Evolutionary conservation across 2,113 vertebrate species (phyloP), one percentile per base, ranked within the genome.

Genomic region (Cryptomyrus ogoouensis): DNA sequence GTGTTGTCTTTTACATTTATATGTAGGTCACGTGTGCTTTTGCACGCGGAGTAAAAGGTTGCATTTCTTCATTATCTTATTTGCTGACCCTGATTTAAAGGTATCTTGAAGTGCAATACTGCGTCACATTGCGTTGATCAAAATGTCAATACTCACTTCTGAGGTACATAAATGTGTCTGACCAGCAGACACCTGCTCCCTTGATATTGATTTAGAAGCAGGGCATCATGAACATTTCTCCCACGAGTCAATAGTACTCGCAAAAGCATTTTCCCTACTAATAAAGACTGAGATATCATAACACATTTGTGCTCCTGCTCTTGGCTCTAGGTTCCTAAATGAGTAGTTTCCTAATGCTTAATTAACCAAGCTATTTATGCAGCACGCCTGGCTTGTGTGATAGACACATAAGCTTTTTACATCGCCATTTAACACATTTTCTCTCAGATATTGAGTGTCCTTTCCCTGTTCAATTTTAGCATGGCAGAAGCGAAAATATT

Each of bases 401-500:
- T 44, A n/a, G 42, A 49, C 52, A 42, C 49, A 58, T 5, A 85
- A n/a, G 42, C 50, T 84, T 31, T 84, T 90, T 46, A 62, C 80
- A 47, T 17, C 4, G 44, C 6, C 31, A 56, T 53, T 35, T 35
- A 3, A 87, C 86, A 39, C 86, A 44, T 62, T 44, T 13, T 15
- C 19, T 21, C 56, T n/a, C 31, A 58, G 35, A 24, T 88, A 66
- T 62, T 7, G 24, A 53, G 19, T n/a, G 85, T 17, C 4, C 31
- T 50, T 21, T 46, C 27, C 50, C 21, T 44, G 58, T 42, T 70
- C 42, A 44, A 46, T 70, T 89, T 53, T n/a, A 46, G 66, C 44
- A 24, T 35, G 46, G 56, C 88, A 70, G 42, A 84, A 31, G 46
- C 52, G 27, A 87, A 74, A 89, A 90, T 90, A 77, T 86, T 90